Base-by-base conservation (phyloP, 2,113 vertebrate genomes). In the Trogon melanurus region DNA sequence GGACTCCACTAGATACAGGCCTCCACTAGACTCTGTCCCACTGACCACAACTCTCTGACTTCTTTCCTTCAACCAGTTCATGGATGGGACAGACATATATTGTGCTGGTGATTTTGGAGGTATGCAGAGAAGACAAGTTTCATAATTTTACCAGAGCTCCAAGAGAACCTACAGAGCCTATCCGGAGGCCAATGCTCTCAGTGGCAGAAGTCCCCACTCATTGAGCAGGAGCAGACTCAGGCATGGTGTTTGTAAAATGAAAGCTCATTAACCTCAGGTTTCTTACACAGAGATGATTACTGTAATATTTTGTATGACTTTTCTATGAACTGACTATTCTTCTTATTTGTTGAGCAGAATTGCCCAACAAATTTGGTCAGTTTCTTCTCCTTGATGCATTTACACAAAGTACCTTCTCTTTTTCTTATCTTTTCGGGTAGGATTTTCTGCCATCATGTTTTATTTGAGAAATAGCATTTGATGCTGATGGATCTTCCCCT, bases 401-500 rank as follows among this genome's bases (percentile, higher is more conserved):
- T 88, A 65, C 36, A 82, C 65, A 89, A 85, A 85, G 50, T 67
- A 66, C 8, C 61, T 95, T 94, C 92, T 81, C 57, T 90, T 88
- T 93, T 85, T 54, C 74, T 66, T 78, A 38, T 78, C 60, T 85
- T 92, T 79, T 93, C 83, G 82, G n/a, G 69, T 72, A 53, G 79
- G 38, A 41, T 93, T 83, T 94, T 88, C 79, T 48, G 10, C 88
- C 82, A 93, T 79, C 21, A 36, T 73, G 71, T 85, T 97, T 95
- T 90, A 78, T 93, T 91, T 91, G 83, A 79, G 86, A 85, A 94
- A 82, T 76, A 91, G 51, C 78, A 50, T 72, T 64, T 82, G 75
- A 79, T 44, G 91, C 44, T 87, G 79, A 90, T 34, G 70, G 93
- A 75, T 82, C 95, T 90, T 70, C 85, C 70, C 51, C n/a, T 66